Evolutionary conservation across 2,113 vertebrate species (phyloP), one percentile per base, ranked within the genome.

Genomic region (Neomonachus schauinslandi): DNA sequence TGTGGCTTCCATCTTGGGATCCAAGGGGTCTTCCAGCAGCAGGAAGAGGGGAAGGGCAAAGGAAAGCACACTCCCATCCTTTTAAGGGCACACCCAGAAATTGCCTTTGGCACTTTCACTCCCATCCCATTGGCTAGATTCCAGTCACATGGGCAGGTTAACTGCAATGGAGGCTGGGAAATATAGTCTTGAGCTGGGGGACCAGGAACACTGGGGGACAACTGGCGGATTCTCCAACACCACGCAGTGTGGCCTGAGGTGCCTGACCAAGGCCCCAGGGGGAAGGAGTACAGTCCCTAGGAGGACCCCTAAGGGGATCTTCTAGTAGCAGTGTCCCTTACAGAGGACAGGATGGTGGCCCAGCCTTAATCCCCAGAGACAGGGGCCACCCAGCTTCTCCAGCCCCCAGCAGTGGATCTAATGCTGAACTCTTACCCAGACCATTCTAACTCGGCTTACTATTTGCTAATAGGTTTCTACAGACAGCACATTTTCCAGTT

Each of bases 151-250:
- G 81, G 46, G 82, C 18, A 24, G 63, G 13, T 4, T 49, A 51
- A 31, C 63, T 42, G 63, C 91, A 94, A 84, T 67, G 91, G 76
- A 85, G 7, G 18, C 89, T 97, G 91, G 93, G 80, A 95, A 96
- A 94, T 84, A 91, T 91, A 85, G 93, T 96, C 76, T 89, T 90
- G 67, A 91, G 53, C 63, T 77, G 7, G 28, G 96, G 57, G 69
- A 19, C 2, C 13, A 0, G 53, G 31, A 11, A 2, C 26, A 5
- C 16, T 21, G 3, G 61, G 4, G 28, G 36, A 49, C 33, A 49
- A 36, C 13, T 22, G 24, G 22, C 5, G 4, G 46, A 82, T 24
- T 79, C 26, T 21, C 6, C 22, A 39, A 7, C 11, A 69, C 39
- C 59, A 86, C 24, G 39, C 36, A 63, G 18, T 21, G 31, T 51